A percentile compares a stretch with the other conserved stretches of the same genome.
These are phyloP conservation scores for Myiozetetes cayanensis DNA, from an alignment of 2,113 vertebrate genomes.

Conservation along the genomic window DNA sequence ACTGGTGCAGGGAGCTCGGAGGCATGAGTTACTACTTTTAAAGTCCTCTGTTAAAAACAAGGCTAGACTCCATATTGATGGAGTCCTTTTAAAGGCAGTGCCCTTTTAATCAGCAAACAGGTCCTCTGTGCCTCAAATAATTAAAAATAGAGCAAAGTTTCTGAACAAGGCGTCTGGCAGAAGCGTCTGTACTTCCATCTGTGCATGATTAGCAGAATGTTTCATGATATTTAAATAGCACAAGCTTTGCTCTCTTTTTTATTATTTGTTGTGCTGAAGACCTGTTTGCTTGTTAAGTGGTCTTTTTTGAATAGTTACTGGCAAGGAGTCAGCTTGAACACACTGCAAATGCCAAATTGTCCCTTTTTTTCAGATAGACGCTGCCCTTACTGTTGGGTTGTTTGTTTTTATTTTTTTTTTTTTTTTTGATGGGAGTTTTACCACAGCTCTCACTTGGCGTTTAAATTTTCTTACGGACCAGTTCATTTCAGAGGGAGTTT, in stretches of 20 bases:
- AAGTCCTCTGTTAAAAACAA: conserved; percentile 4
- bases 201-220: conserved; percentile 77
- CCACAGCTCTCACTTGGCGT: background rate
- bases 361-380: conserved; percentile 10
- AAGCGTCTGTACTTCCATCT: conserved; percentile 74
- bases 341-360: conserved; percentile 43
- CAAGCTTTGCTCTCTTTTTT: conserved; percentile 73
- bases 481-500: background rate
- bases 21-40: conserved; percentile 4
- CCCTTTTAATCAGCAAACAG: conserved; percentile 73
- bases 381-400: background rate
- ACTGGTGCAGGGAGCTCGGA: background rate
- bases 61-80: conserved; percentile 48
- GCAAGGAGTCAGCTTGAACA: conserved; percentile 54
- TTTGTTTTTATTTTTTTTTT: background rate
- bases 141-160: conserved; percentile 81
- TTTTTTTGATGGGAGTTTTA: background rate
- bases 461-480: background rate
- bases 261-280: conserved; percentile 66
- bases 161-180: conserved; percentile 75
- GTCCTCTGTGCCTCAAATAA: conserved; percentile 75
- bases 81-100: conserved; percentile 44
- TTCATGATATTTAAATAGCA: conserved; percentile 77
- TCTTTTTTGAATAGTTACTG: conserved; percentile 54
- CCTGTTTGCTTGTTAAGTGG: conserved; percentile 66